Percentiles rank a stretch among this genome's conserved stretches.
Conservation (phyloP, 2,888 invertebrate species). For the Camptogramma bilineatum region DNA sequence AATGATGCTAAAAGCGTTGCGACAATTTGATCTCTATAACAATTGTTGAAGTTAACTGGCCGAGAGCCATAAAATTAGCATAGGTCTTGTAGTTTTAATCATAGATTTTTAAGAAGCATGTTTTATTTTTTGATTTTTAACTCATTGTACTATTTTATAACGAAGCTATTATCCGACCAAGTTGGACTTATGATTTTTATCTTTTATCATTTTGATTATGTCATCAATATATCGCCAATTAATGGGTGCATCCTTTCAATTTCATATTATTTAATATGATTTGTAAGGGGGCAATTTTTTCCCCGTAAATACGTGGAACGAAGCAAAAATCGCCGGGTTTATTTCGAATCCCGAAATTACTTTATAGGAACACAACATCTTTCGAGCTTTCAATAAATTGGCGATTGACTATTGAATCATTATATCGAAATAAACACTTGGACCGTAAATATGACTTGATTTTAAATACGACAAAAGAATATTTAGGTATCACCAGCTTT, state of each 20-base stretch:
- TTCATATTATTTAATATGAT: slow-evolving; percentile 79
- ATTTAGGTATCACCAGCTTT: slow-evolving; percentile 49
- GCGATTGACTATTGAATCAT: slow-evolving; percentile 58
- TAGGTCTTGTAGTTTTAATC: slow-evolving; percentile 58
- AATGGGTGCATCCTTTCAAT: slow-evolving; percentile 57
- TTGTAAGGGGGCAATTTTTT: slow-evolving; percentile 57
- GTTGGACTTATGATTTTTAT: slow-evolving; percentile 53
- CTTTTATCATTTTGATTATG: slow-evolving; percentile 79
- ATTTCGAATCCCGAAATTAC: slow-evolving; percentile 3
- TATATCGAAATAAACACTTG: slow-evolving; percentile 58
- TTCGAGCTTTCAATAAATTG: slow-evolving; percentile 44
- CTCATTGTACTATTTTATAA: slow-evolving; percentile 58
- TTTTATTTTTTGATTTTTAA: slow-evolving; percentile 78
- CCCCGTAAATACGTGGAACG: slow-evolving; percentile 10
- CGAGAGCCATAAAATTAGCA: slow-evolving; percentile 54
- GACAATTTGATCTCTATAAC: slow-evolving; percentile 74
- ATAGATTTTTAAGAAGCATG: slow-evolving; percentile 69
- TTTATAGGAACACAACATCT: background rate
- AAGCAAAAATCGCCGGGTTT: slow-evolving; percentile 45
- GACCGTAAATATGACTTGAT: slow-evolving; percentile 75
- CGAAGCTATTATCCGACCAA: slow-evolving; percentile 58
- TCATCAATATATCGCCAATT: slow-evolving; percentile 51
- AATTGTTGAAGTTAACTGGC: slow-evolving; percentile 82
- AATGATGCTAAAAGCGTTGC: slow-evolving; percentile 76
- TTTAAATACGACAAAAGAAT: slow-evolving; percentile 67